Percentiles rank a stretch among this genome's conserved stretches.
Evolutionary conservation across 2,113 vertebrate species (phyloP).

Genomic region (Amia ocellicauda): DNA sequence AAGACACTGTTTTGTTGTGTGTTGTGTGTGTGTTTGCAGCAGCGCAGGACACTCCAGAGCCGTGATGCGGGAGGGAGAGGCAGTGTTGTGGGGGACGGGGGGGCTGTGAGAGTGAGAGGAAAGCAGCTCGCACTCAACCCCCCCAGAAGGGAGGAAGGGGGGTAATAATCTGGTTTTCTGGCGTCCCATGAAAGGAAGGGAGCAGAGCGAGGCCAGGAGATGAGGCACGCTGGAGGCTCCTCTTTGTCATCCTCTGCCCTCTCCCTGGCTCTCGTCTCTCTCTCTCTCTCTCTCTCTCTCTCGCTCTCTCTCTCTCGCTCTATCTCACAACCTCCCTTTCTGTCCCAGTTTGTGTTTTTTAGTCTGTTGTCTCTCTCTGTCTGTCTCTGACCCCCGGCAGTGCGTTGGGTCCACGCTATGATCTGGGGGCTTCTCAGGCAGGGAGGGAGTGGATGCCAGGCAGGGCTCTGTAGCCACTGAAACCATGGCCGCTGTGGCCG

Average conservation of each 20-base stretch:
- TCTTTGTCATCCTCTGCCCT: conserved; percentile 58
- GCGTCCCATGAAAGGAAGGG: conserved; percentile 64
- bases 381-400: not conserved
- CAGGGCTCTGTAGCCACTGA: too few species aligned
- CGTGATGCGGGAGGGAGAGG: conserved; percentile 24
- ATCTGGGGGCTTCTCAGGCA: too few species aligned
- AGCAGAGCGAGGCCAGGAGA: conserved; percentile 23
- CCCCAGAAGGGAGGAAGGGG: conserved; percentile 48
- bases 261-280: conserved; percentile 30
- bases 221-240: conserved; percentile 59
- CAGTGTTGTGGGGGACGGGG: conserved; percentile 34
- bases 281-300: conserved; percentile 4
- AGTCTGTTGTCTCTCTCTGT: not conserved
- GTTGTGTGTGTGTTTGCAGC: conserved; percentile 19
- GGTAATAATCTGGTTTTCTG: conserved; percentile 73
- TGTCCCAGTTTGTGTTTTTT: too few species aligned
- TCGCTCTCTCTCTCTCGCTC: conserved; percentile 5
- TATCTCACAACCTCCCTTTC: conserved; percentile 11
- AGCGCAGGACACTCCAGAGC: conserved; percentile 4
- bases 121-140: conserved; percentile 18
- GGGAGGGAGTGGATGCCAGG: too few species aligned
- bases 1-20: too few species aligned
- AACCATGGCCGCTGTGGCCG: too few species aligned
- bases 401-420: too few species aligned
- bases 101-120: not conserved